Conservation (phyloP, 2,113 vertebrate species). For the Procapra przewalskii region DNA sequence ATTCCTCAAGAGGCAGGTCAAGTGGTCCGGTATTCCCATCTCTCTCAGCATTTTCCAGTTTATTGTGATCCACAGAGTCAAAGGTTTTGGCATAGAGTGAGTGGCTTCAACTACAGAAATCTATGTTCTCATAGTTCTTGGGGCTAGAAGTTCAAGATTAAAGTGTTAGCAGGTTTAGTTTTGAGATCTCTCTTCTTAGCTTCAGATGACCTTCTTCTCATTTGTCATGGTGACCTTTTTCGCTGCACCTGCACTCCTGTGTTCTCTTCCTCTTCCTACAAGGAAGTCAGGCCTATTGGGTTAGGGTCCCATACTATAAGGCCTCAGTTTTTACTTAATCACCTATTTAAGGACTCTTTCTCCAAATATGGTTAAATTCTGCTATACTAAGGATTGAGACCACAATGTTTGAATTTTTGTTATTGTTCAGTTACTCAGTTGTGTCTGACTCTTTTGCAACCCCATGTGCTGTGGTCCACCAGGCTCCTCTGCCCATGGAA, state of each 20-base stretch:
- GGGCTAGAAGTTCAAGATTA: not conserved
- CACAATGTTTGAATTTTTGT: not conserved
- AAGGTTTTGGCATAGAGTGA: too few species aligned
- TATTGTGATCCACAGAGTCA: too few species aligned
- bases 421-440: not conserved
- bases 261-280: not conserved
- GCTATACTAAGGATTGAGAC: not conserved
- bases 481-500: not conserved
- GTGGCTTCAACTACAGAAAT: not conserved
- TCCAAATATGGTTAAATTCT: not conserved
- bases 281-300: not conserved
- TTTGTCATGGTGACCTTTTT: not conserved
- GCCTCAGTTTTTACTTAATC: not conserved
- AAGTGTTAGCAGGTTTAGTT: not conserved
- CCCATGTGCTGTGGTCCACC: not conserved
- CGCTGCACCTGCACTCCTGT: rapidly evolving
- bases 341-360: not conserved
- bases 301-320: not conserved
- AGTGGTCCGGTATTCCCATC: too few species aligned
- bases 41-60: too few species aligned
- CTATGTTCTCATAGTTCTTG: not conserved
- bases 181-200: not conserved
- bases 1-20: too few species aligned
- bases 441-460: not conserved
- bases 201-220: not conserved